Evolutionary conservation across 2,797 vertebrate genomes (phyloP), one percentile per base, ranked within the genome.

Genomic region (Odontamblyopus rebecca): DNA sequence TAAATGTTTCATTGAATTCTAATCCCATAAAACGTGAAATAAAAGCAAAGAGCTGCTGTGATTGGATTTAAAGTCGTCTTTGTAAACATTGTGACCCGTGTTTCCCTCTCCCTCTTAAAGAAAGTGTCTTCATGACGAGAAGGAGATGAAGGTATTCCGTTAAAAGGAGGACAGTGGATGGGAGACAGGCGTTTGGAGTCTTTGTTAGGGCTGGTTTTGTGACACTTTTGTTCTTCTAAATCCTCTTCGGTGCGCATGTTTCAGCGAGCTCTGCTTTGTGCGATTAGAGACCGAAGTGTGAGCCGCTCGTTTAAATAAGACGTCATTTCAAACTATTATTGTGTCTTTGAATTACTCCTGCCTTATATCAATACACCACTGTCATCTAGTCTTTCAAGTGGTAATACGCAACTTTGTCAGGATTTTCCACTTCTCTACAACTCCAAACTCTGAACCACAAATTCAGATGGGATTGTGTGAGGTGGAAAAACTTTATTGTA

Each of bases 21-120:
- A 93, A 93, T 91, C 92, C 92, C 90, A 91, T 93, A 86, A 94
- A 94, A 94, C 87, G 81, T 80, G 79, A 88, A 90, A 90, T 90
- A 88, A 90, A 93, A 92, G 90, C 84, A 74, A 71, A 73, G 78
- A 86, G 81, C 82, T 78, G 81, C 89, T 91, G 82, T 92, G 90
- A 92, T 92, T 90, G 93, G 92, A 94, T 94, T 93, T 92, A 91
- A 91, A 91, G 88, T 89, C 59, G 81, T 79, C 89, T 94, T 89
- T 91, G 88, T 93, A 93, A 93, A 93, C 90, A 91, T 71, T 90
- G 88, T 93, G 92, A 94, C 93, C 92, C 87, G 79, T 88, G 64
- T 85, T 88, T 90, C 88, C 85, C 86, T 87, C 78, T 81, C 78
- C 78, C 77, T 87, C 87, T 90, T 88, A 82, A 89, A 90, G 86